Conservation (phyloP, 2,888 invertebrate species). For the Geotrupes spiniger region DNA sequence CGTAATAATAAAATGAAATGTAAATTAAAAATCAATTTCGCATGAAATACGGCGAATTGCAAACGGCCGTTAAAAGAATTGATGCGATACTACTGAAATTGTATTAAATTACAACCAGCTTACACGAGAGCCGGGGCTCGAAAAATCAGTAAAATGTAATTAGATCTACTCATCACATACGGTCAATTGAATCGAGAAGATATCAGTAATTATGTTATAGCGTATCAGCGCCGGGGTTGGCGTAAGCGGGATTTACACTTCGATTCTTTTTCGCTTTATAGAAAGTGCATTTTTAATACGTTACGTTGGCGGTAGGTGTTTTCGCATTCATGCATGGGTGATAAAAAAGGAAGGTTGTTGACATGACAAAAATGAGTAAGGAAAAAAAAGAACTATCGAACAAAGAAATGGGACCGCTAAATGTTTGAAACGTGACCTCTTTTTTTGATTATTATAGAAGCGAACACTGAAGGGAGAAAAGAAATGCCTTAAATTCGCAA, state of each 20-base stretch:
- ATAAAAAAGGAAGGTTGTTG: background rate
- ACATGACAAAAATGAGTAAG: constrained; percentile 6
- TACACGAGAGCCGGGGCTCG: too few species aligned
- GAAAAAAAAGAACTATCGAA: constrained; percentile 6
- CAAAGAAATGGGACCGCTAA: constrained; percentile 12
- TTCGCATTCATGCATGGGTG: constrained; percentile 6
- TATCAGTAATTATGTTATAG: constrained; percentile 26
- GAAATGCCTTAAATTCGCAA: constrained; percentile 30
- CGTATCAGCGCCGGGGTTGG: constrained; percentile 19
- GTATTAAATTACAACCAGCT: too few species aligned
- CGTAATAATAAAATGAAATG: too few species aligned
- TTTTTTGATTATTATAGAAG: constrained; percentile 27
- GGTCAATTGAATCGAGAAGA: constrained; percentile 27
- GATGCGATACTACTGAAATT: too few species aligned
- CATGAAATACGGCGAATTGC: too few species aligned
- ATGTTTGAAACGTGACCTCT: constrained; percentile 22
- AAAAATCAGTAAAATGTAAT: constrained; percentile 9
- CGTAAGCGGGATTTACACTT: constrained; percentile 4
- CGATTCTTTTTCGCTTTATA: background rate
- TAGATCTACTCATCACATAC: constrained; percentile 21
- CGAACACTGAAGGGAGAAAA: constrained; percentile 28
- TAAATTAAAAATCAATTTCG: too few species aligned
- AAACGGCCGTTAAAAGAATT: too few species aligned
- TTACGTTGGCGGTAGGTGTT: background rate
- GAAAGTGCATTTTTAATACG: constrained; percentile 1